Conservation (phyloP, 2,888 invertebrate genomes). For the Furcula furcula region DNA sequence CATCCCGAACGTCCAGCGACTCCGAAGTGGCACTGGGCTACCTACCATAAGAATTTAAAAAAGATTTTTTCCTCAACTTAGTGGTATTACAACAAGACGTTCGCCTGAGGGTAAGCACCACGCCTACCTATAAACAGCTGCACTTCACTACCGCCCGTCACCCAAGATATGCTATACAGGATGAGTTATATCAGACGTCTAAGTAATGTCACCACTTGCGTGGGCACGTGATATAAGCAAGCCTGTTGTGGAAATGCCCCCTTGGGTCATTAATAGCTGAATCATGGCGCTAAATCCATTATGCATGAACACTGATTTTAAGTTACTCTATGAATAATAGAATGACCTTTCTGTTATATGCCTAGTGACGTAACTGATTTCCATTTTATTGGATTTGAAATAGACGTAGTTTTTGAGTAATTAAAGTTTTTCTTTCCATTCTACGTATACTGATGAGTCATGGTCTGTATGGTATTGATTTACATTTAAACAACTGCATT, state of each 20-base stretch:
- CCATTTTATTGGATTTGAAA: conserved; percentile 10
- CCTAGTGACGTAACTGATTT: conserved; percentile 25
- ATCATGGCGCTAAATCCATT: conserved; percentile 39
- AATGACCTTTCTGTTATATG: conserved; percentile 44
- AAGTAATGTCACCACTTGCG: neutral
- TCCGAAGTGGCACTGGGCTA: too few species aligned
- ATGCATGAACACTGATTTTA: conserved; percentile 36
- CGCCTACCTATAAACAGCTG: too few species aligned
- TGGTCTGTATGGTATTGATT: conserved; percentile 1
- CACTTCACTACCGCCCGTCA: too few species aligned
- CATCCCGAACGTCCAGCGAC: too few species aligned
- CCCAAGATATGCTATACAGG: too few species aligned
- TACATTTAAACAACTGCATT: too few species aligned
- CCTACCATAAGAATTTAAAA: too few species aligned
- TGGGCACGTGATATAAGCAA: conserved; percentile 2
- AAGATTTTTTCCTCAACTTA: too few species aligned
- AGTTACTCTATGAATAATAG: conserved; percentile 51
- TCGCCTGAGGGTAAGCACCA: too few species aligned
- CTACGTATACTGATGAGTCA: conserved; percentile 5
- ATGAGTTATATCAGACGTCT: neutral
- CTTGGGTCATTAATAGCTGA: conserved; percentile 47
- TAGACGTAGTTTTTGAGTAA: conserved; percentile 7
- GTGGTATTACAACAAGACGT: too few species aligned
- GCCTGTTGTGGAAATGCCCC: conserved; percentile 43
- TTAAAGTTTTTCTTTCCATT: conserved; percentile 3